A percentile compares a stretch with the other conserved stretches of the same genome.
These are phyloP conservation scores for Oxygymnocypris stewartii DNA, from an alignment of 2,113 vertebrate species.

Conservation along the genomic window DNA sequence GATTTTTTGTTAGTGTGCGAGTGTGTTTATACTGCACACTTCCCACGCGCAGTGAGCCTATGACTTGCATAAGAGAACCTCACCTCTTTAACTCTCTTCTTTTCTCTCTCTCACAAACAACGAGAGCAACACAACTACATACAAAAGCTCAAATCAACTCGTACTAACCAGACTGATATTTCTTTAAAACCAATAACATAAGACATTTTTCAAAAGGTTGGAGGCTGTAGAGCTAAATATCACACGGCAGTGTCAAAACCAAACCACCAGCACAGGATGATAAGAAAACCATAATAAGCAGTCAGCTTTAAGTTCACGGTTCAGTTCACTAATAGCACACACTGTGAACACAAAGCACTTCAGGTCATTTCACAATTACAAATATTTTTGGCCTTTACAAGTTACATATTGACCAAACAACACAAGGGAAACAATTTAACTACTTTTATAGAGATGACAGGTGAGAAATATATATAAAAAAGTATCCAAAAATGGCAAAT, in stretches of 20 bases:
- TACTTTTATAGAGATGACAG: neutral
- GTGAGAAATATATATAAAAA: too few relatives aligned
- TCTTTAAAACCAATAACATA: slow-evolving; percentile 21
- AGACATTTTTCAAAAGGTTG: slow-evolving; percentile 7
- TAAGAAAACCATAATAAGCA: slow-evolving; percentile 16
- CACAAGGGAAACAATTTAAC: neutral
- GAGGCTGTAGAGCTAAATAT: slow-evolving; percentile 10
- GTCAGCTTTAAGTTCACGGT: neutral
- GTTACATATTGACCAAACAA: neutral
- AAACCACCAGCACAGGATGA: neutral
- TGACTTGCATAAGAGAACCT: slow-evolving; percentile 59
- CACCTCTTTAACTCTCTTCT: slow-evolving; percentile 40
- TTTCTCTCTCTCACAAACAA: neutral
- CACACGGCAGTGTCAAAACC: slow-evolving; percentile 1
- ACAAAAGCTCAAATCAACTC: slow-evolving; percentile 29
- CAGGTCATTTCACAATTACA: neutral
- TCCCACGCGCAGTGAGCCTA: slow-evolving; percentile 59
- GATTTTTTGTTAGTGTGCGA: slow-evolving; percentile 29
- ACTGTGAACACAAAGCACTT: neutral
- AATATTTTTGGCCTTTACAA: neutral
- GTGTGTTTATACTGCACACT: slow-evolving; percentile 48
- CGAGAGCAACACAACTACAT: slow-evolving; percentile 14
- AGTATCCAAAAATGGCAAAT: neutral
- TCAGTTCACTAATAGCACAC: neutral
- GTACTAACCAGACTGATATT: slow-evolving; percentile 5